Base-by-base conservation (phyloP, 2,113 vertebrate genomes). In the Meleagris gallopavo region DNA sequence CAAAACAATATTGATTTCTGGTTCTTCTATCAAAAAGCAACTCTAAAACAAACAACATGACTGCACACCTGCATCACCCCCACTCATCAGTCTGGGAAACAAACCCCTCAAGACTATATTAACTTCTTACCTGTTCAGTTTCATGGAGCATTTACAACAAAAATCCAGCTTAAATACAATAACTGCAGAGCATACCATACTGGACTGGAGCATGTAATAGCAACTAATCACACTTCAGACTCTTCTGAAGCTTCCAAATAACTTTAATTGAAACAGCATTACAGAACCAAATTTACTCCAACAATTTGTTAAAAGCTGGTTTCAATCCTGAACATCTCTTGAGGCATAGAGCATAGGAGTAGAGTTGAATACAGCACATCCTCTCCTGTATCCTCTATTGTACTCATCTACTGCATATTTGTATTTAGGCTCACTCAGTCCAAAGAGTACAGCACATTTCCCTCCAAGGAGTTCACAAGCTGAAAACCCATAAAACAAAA, bases 381-480 rank as follows among this genome's bases (percentile, higher is more conserved):
- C 25, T 76, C 38, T 69, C 24, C 62, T 95, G 77, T 36, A n/a
- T 79, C 50, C 93, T 83, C 10, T 55, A 70, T 27, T 27, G 65
- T 97, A 92, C 76, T 97, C 97, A 40, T 98, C 96, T 64, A 97
- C 87, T 46, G 97, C 93, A 11, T 97, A 98, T 86, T 98, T 98
- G 89, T 98, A 98, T 93, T 98, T 98, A 58, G 98, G 95, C 82
- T 96, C 67, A 11, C 85, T 97, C 40, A 98, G 96, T 86, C 98
- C 98, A 48, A 98, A 97, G 10, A 97, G 79, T 30, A 43, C 67
- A 55, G 98, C 97, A 27, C 98, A 86, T 77, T 94, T 97, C 52
- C 88, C 97, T 57, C 98, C 98, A 20, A 98, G 92, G 69, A 97
- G 98, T 78, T 99, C 98, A 89, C 98, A 98, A 30, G 94, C 98